Evolutionary conservation across 1,140 invertebrate species (phyloP), one percentile per base, ranked within the genome.

Genomic region (Hylaeus volcanicus): DNA sequence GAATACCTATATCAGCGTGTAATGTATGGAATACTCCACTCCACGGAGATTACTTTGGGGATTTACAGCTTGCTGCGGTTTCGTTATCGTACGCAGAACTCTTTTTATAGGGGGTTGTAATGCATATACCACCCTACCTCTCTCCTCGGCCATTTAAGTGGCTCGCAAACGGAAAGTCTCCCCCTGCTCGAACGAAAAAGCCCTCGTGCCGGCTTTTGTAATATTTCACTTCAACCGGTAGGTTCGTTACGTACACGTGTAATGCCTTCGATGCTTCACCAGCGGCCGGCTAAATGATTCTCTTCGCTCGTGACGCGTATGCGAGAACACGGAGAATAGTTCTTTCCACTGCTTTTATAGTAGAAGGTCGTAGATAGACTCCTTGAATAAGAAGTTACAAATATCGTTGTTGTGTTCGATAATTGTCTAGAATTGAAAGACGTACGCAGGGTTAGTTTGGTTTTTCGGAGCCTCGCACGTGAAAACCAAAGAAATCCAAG

Each of bases 71-170:
- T 64, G 75, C 51, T 69, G 82, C 68, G 77, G 77, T 84, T 85
- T 84, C 72, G 79, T 85, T 86, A 81, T 86, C 65, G 65, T 66
- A 66, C 65, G 58, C 74, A 81, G 53, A 45, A 37, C 48, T 84
- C 45, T 41, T 63, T 63, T 41, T 72, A 56, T 39, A 60, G 26
- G 9, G 58, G 48, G 66, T 66, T 72, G 64, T 74, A 81, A 86
- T 70, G 70, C 73, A 61, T 74, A 81, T 69, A 65, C 51, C 70
- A 58, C 53, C 41, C 48, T 72, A 37, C 65, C 65, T 60, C 48
- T 60, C 68, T 74, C 61, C 69, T 66, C 69, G 71, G 63, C 63
- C 60, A 84, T 84, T 85, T 85, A 77, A 81, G 69, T 84, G 74
- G 78, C 66, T 76, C 64, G 64, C 82, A 73, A 85, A 84, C 69